Evolutionary conservation across 2,113 vertebrate species (phyloP).

Genomic region (Pluvianellus socialis): DNA sequence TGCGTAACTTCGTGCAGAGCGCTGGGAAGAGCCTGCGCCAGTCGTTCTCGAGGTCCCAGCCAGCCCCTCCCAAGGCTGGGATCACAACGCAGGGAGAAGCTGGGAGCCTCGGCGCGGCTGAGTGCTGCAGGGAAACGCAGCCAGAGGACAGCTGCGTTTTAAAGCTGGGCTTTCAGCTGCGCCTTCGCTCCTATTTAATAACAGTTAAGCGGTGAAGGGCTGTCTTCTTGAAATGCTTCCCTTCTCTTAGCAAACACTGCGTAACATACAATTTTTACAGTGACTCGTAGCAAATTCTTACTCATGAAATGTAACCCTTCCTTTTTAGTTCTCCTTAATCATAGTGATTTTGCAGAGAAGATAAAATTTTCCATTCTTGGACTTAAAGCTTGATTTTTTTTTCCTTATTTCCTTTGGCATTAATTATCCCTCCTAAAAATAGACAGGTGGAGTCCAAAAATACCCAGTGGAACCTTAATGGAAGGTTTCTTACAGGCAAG

Average conservation of each 20-base stretch:
- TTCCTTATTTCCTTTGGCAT: conserved; percentile 1
- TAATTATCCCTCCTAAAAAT: conserved; percentile 38
- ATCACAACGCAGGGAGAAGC: not conserved
- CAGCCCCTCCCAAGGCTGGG: not conserved
- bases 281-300: conserved; percentile 7
- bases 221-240: not conserved
- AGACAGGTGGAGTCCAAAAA: conserved; percentile 1
- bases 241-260: not conserved
- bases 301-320: not conserved
- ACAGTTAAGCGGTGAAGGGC: not conserved
- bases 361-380: not conserved
- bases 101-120: not conserved
- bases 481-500: not conserved
- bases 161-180: not conserved
- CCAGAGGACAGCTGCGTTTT: not conserved
- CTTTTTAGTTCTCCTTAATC: conserved; percentile 17
- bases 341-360: conserved; percentile 37
- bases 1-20: not conserved
- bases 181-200: not conserved
- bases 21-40: not conserved
- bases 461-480: not conserved
- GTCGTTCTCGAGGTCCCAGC: not conserved
- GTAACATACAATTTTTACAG: conserved; percentile 5
- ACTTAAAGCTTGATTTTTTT: not conserved
- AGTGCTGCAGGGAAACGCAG: not conserved